Evolutionary conservation across 2,888 invertebrate species (phyloP), one percentile per base, ranked within the genome.

Genomic region (Parnassius orleans): DNA sequence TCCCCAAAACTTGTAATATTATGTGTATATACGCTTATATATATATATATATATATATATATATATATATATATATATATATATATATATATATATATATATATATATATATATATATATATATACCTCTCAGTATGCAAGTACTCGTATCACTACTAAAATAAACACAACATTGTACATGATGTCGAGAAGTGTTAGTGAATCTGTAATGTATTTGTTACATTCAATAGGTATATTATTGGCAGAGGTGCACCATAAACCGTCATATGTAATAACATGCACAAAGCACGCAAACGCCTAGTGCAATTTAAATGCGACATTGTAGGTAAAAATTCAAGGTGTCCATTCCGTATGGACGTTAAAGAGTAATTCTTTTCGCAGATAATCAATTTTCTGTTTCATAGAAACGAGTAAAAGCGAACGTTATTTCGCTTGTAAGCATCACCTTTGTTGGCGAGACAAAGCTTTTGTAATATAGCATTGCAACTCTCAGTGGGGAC

Each of bases 371-470:
- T 58, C 41, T 51, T 63, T 63, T 62, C 57, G 14, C 63, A 63
- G 58, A 63, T 63, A 63, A 63, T 63, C 58, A 63, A 63, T 63
- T 63, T 63, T 57, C 63, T 51, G 48, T 53, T 53, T 63, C 63
- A 54, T 50, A 58, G 58, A 11, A 54, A 58, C 58, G 12, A 54
- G 63, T 19, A 50, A 54, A 48, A 14, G 58, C 15, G 62, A 15
- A 57, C 15, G 46, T 19, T 58, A 46, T 58, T 58, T 54, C 54
- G 55, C 50, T 53, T 55, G 58, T 50, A 51, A 54, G 54, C 41
- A 58, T 54, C 58, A 57, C 58, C 41, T 63, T 58, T 63, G 58
- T 63, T 54, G 57, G 24, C 33, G 54, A 51, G 48, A 63, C 58
- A 63, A 58, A 58, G 63, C 24, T 24, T 33, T 33, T n/a, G 15